Base-by-base conservation (phyloP, 2,113 vertebrate genomes). In the Tragelaphus strepsiceros region DNA sequence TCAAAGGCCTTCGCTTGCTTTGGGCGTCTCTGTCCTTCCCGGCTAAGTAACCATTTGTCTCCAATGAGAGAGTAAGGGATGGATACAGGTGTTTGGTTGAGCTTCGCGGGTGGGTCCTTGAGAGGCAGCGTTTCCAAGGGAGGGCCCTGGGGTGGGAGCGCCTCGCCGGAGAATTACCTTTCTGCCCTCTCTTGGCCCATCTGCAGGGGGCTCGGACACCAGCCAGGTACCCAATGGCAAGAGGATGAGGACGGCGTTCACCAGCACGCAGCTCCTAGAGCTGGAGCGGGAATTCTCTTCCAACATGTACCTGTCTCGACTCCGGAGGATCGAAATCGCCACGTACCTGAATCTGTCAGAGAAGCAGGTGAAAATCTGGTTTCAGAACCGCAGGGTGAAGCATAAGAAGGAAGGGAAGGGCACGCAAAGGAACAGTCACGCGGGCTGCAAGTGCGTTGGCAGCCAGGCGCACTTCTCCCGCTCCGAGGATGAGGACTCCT, bases 281-380 rank as follows among this genome's bases (percentile, higher is more conserved):
- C 98, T 99, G 85, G 99, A 99, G 98, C 98, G 99, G 56, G 99
- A 99, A 95, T 99, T 99, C 98, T 99, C 99, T 22, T 99, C 99
- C 94, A 99, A 99, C 98, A 99, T 99, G 99, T 99, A 99, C 98
- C 99, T 99, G 78, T 99, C 99, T 6, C 99, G 99, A 61, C 99
- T 99, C 64, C 98, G 99, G 78, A 99, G 99, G 96, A 99, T 99
- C 97, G 99, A 99, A 97, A 99, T 99, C 95, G 99, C 99, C 88
- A 99, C 99, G 5, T 99, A 99, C 98, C 98, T 99, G 98, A 99
- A 99, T 98, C 99, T 99, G 88, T 99, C 99, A 0, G 99, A 99
- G 99, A 99, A 99, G 90, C 99, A 99, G 97, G 99, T 99, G 98
- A 99, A 99, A 98, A 99, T 99, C 98, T 99, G 99, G 99, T 99